Evolutionary conservation across 1,140 invertebrate genomes (phyloP).

Genomic region (Chlorops oryzae): DNA sequence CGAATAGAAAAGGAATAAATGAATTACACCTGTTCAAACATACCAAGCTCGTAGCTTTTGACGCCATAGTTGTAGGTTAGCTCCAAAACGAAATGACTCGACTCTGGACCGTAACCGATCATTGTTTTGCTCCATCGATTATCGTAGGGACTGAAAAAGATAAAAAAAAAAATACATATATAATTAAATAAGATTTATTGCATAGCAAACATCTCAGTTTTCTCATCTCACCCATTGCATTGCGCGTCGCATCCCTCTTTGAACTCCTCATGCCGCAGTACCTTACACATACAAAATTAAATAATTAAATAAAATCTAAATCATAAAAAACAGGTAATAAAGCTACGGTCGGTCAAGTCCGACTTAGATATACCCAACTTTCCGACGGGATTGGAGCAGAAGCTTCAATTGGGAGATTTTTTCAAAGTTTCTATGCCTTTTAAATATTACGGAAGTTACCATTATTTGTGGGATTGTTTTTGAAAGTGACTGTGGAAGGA

Average conservation of each 20-base stretch:
- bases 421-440: too few relatives aligned
- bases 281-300: too few relatives aligned
- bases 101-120: slow-evolving; percentile 95
- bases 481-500: too few relatives aligned
- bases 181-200: neutral
- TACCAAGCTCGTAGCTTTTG: slow-evolving; percentile 65
- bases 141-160: slow-evolving; percentile 73
- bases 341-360: too few relatives aligned
- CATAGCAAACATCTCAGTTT: slow-evolving; percentile 4
- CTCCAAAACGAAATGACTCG: slow-evolving; percentile 92
- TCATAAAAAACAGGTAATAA: neutral
- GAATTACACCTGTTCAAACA: too few relatives aligned
- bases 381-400: too few relatives aligned
- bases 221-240: slow-evolving; percentile 84
- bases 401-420: too few relatives aligned
- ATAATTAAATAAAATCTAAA: slow-evolving; percentile 9
- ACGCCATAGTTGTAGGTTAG: slow-evolving; percentile 97
- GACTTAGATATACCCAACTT: too few relatives aligned
- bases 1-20: too few relatives aligned
- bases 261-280: slow-evolving; percentile 95
- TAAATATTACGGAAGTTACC: too few relatives aligned
- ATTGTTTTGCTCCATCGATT: slow-evolving; percentile 99
- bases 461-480: too few relatives aligned
- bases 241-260: slow-evolving; percentile 89
- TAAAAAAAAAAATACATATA: neutral